phyloP scores from a whole-genome alignment of 2,113 vertebrate species.

The Zingel zingel region DNA sequence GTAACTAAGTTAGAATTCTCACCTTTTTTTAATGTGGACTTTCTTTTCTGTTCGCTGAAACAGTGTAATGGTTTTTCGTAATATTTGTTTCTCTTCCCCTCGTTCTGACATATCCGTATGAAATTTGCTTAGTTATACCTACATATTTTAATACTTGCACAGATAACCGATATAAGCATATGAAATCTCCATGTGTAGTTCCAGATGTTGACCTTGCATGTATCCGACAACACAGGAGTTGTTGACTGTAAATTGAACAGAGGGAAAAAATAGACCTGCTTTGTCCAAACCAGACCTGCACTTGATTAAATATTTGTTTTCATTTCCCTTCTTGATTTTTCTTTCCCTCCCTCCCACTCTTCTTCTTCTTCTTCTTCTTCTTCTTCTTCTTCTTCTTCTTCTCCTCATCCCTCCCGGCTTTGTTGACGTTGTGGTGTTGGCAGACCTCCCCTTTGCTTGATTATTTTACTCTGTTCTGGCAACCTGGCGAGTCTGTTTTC shows the following conservation, averaged over 20 bases:
- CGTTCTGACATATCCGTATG: slow-evolving; percentile 85
- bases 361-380: slow-evolving; percentile 71
- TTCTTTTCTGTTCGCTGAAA: slow-evolving; percentile 77
- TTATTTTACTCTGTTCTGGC: slow-evolving; percentile 68
- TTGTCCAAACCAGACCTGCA: slow-evolving; percentile 89
- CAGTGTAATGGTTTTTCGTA: slow-evolving; percentile 78
- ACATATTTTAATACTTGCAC: slow-evolving; percentile 88
- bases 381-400: slow-evolving; percentile 48
- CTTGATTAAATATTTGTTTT: slow-evolving; percentile 79
- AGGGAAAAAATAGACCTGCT: slow-evolving; percentile 77
- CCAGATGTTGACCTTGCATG: slow-evolving; percentile 89
- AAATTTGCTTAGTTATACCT: slow-evolving; percentile 84
- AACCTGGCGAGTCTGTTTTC: slow-evolving; percentile 71
- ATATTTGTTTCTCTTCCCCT: slow-evolving; percentile 62
- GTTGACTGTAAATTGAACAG: slow-evolving; percentile 80
- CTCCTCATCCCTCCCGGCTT: slow-evolving; percentile 59
- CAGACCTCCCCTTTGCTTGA: slow-evolving; percentile 59
- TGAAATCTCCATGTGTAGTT: slow-evolving; percentile 87
- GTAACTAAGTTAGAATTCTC: slow-evolving; percentile 82
- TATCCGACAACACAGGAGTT: slow-evolving; percentile 83
- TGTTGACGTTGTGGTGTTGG: slow-evolving; percentile 78
- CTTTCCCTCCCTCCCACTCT: slow-evolving; percentile 29
- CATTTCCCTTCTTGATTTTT: slow-evolving; percentile 59
- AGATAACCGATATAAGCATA: slow-evolving; percentile 86
- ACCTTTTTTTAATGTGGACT: slow-evolving; percentile 81